Evolutionary conservation across 2,888 invertebrate genomes (phyloP).

Genomic region (Melieria picta): DNA sequence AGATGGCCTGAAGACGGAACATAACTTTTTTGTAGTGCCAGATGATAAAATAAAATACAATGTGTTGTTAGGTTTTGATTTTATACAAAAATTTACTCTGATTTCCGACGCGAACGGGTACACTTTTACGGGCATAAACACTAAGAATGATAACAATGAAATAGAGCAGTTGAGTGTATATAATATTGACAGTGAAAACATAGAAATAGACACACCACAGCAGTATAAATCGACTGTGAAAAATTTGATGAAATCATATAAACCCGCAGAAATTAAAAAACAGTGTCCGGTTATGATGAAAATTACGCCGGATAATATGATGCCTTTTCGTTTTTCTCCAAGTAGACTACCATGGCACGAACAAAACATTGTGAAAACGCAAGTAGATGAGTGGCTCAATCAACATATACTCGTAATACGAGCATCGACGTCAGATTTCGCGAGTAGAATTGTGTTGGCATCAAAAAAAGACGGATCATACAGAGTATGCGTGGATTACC

Average conservation of each 20-base stretch:
- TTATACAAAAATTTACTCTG: not conserved
- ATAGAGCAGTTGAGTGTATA: not conserved
- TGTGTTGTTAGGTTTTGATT: conserved; percentile 8
- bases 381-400: conserved; percentile 17
- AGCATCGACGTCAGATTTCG: too few species aligned
- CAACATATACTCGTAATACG: too few species aligned
- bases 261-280: not conserved
- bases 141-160: too few species aligned
- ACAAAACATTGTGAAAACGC: not conserved
- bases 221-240: not conserved
- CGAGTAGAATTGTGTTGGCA: not conserved
- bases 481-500: conserved; percentile 4
- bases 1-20: conserved; percentile 4
- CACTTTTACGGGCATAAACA: not conserved
- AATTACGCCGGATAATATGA: conserved; percentile 2
- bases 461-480: conserved; percentile 7
- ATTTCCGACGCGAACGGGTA: conserved; percentile 1
- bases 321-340: not conserved
- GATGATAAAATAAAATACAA: conserved; percentile 1
- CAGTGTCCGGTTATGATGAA: conserved; percentile 1
- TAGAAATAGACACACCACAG: not conserved
- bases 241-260: not conserved
- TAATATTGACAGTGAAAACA: not conserved
- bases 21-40: conserved; percentile 4
- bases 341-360: not conserved